Conservation (phyloP, 2,888 invertebrate genomes). For the Chrysotoxum bicinctum region DNA sequence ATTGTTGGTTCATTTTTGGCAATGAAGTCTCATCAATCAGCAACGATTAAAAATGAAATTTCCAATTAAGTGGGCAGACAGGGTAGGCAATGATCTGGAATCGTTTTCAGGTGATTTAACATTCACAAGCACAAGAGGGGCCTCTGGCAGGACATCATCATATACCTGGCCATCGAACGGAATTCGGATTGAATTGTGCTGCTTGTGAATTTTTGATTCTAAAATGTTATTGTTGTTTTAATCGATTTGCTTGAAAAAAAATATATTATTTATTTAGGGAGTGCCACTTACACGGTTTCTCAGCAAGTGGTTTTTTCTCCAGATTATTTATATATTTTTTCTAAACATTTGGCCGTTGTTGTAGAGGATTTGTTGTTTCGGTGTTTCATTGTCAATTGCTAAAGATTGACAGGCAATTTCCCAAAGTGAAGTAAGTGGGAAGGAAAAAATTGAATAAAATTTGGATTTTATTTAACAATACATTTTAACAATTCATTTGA, state of each 20-base stretch:
- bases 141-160: background rate
- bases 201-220: background rate
- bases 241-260: background rate
- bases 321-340: background rate
- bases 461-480: too few relatives aligned
- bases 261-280: background rate
- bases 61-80: slow-evolving; percentile 67
- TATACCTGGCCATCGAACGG: background rate
- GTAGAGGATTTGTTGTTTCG: slow-evolving; percentile 5
- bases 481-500: too few relatives aligned
- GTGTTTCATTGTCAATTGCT: slow-evolving; percentile 40
- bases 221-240: background rate
- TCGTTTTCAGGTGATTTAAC: slow-evolving; percentile 69
- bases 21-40: slow-evolving; percentile 66
- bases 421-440: background rate
- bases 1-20: slow-evolving; percentile 49
- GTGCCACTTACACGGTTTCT: background rate
- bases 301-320: background rate
- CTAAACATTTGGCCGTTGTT: background rate
- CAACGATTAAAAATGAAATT: slow-evolving; percentile 70
- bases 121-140: slow-evolving; percentile 14
- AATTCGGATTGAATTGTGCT: background rate
- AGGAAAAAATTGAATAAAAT: background rate
- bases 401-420: slow-evolving; percentile 58
- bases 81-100: slow-evolving; percentile 69